phyloP scores from a whole-genome alignment of 2,888 invertebrate species.

The Thereva nobilitata region DNA sequence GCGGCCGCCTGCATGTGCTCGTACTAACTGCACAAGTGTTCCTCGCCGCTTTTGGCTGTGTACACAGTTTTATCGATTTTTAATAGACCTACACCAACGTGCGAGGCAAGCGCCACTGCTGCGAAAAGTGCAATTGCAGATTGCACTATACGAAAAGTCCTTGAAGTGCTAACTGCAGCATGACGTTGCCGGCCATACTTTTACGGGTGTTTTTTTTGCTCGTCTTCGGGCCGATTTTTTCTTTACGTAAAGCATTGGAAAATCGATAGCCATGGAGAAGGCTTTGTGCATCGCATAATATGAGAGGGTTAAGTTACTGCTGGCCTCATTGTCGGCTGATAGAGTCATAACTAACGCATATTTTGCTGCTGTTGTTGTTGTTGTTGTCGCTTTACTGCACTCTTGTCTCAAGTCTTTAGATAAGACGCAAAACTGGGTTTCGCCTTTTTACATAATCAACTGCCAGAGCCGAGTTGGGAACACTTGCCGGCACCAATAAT shows the following conservation, averaged over 20 bases:
- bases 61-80: conserved; percentile 28
- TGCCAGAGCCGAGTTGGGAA: too few relatives aligned
- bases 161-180: conserved; percentile 34
- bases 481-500: too few relatives aligned
- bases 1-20: too few relatives aligned
- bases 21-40: too few relatives aligned
- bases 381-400: neutral
- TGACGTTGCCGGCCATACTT: conserved; percentile 3
- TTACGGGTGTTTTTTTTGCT: conserved; percentile 5
- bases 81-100: conserved; percentile 35
- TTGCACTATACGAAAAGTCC: conserved; percentile 25
- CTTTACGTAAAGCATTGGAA: conserved; percentile 5
- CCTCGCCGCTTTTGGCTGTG: neutral
- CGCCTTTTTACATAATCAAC: too few relatives aligned
- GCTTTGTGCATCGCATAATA: conserved; percentile 17
- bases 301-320: conserved; percentile 28
- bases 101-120: conserved; percentile 32
- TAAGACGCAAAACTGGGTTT: too few relatives aligned
- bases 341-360: conserved; percentile 27
- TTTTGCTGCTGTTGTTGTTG: neutral
- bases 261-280: conserved; percentile 22
- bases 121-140: conserved; percentile 33
- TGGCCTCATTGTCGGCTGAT: conserved; percentile 23
- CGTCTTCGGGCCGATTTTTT: conserved; percentile 14
- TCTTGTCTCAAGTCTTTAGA: neutral